These are phyloP conservation scores for Phyllotis vaccarum DNA, from an alignment of 2,797 vertebrate species.

Conservation along the genomic window DNA sequence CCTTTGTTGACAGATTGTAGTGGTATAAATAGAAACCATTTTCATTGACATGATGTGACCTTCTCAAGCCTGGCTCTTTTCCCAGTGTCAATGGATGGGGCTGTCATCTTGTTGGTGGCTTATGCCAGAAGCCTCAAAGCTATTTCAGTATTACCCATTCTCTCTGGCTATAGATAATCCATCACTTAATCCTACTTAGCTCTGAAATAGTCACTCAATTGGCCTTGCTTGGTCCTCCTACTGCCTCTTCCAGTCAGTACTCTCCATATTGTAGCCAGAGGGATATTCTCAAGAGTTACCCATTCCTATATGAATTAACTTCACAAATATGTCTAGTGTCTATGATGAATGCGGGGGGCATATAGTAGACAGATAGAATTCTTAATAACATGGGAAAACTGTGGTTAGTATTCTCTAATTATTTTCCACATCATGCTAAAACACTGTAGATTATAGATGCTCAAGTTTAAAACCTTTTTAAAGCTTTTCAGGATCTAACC, in stretches of 20 bases:
- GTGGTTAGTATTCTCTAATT: background rate
- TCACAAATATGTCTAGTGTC: constrained; percentile 12
- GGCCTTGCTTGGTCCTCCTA: background rate
- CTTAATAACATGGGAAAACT: background rate
- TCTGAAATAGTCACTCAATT: background rate
- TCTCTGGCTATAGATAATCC: background rate
- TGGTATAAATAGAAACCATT: constrained; percentile 70
- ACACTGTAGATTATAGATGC: background rate
- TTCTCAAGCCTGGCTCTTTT: constrained; percentile 65
- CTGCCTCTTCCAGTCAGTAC: background rate
- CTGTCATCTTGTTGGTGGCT: constrained; percentile 67
- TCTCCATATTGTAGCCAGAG: background rate
- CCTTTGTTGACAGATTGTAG: constrained; percentile 59
- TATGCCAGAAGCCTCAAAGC: constrained; percentile 48
- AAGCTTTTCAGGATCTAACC: background rate
- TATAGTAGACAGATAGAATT: background rate
- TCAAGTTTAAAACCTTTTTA: background rate
- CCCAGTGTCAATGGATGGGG: constrained; percentile 64
- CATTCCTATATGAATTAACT: background rate
- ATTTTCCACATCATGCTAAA: background rate
- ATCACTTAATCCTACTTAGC: constrained; percentile 2
- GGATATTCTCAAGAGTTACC: background rate
- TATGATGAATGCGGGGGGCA: background rate
- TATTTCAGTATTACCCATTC: background rate
- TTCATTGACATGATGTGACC: constrained; percentile 69